These are phyloP conservation scores for Steinernema carpocapsae DNA, from an alignment of 2,888 invertebrate genomes.

Conservation along the genomic window DNA sequence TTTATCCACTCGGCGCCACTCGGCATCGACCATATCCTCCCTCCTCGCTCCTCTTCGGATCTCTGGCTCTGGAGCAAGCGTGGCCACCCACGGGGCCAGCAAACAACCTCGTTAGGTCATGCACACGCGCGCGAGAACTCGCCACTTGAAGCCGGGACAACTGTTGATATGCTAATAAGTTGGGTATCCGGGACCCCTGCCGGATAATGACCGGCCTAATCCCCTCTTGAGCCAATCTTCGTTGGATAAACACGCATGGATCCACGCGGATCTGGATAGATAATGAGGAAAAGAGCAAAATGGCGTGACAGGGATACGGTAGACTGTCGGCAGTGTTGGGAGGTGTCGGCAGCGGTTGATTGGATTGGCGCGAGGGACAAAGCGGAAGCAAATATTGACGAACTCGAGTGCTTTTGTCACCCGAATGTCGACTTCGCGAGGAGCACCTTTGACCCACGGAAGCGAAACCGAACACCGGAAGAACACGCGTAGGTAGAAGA, in stretches of 20 bases:
- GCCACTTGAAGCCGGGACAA: slow-evolving; percentile 20
- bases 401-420: slow-evolving; percentile 30
- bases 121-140: slow-evolving; percentile 31
- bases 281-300: background rate
- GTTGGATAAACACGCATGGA: slow-evolving; percentile 27
- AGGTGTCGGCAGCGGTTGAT: slow-evolving; percentile 22
- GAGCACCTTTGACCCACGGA: slow-evolving; percentile 23
- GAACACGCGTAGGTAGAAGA: background rate
- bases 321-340: background rate
- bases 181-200: slow-evolving; percentile 26
- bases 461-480: slow-evolving; percentile 31
- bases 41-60: background rate
- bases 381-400: slow-evolving; percentile 29
- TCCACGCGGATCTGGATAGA: background rate
- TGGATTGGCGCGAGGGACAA: background rate
- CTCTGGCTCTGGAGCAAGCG: background rate
- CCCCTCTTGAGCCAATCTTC: slow-evolving; percentile 9
- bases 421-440: slow-evolving; percentile 2
- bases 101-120: slow-evolving; percentile 31
- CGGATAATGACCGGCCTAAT: slow-evolving; percentile 31
- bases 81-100: slow-evolving; percentile 23
- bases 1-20: slow-evolving; percentile 20
- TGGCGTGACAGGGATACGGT: background rate
- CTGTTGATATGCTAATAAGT: slow-evolving; percentile 15
- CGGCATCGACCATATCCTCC: background rate